Conservation (phyloP, 2,113 vertebrate species). For the Oxygymnocypris stewartii region DNA sequence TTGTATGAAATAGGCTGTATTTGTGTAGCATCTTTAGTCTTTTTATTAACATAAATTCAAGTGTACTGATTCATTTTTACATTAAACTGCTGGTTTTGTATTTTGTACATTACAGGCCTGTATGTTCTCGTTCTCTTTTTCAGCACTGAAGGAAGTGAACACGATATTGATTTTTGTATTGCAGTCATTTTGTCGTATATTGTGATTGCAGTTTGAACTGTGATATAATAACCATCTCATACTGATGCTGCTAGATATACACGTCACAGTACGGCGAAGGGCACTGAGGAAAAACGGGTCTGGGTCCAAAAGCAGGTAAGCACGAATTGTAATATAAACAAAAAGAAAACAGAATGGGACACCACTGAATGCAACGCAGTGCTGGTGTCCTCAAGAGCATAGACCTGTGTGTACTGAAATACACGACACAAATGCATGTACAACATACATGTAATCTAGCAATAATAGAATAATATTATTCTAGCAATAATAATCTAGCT, state of each 20-base stretch:
- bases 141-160: neutral
- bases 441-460: too few relatives aligned
- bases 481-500: too few relatives aligned
- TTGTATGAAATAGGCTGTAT: neutral
- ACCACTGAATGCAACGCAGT: too few relatives aligned
- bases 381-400: too few relatives aligned
- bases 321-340: too few relatives aligned
- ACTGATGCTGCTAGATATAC: neutral
- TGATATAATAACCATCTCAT: neutral
- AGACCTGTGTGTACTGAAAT: too few relatives aligned
- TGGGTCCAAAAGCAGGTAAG: too few relatives aligned
- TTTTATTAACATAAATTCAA: neutral
- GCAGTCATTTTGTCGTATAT: neutral
- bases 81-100: neutral
- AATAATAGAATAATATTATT: too few relatives aligned
- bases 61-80: neutral
- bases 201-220: neutral
- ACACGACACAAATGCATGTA: too few relatives aligned
- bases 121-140: neutral
- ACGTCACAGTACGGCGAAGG: too few relatives aligned
- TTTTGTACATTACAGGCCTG: neutral
- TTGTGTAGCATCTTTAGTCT: neutral
- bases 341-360: too few relatives aligned
- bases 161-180: neutral
- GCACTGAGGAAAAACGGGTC: too few relatives aligned